phyloP scores from a whole-genome alignment of 2,113 vertebrate genomes.

The Pelmatolapia mariae region DNA sequence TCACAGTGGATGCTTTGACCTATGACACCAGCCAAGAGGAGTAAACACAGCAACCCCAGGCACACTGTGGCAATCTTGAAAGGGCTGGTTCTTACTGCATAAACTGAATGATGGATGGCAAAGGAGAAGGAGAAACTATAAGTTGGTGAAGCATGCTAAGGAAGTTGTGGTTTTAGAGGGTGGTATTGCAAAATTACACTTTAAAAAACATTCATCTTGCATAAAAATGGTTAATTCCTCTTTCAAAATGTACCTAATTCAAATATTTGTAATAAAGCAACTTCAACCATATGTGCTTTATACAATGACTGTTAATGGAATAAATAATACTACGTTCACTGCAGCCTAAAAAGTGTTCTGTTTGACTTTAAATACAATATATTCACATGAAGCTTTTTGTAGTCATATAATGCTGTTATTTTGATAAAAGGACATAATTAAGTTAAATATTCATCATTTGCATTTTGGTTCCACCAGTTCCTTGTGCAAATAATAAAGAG shows the following conservation, averaged over 20 bases:
- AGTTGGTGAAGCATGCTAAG: not conserved
- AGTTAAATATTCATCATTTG: not conserved
- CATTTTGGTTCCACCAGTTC: not conserved
- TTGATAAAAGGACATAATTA: not conserved
- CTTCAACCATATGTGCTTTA: not conserved
- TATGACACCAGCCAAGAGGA: slow-evolving; percentile 43
- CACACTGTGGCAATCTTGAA: slow-evolving; percentile 20
- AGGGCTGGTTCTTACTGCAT: slow-evolving; percentile 30
- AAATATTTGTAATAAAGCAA: not conserved
- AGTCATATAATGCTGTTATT: not conserved
- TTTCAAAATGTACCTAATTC: not conserved
- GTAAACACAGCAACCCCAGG: slow-evolving; percentile 37
- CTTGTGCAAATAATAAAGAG: not conserved
- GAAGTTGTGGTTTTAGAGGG: not conserved
- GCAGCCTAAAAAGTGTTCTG: not conserved
- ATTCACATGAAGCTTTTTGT: not conserved
- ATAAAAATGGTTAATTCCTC: not conserved
- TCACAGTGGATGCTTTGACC: slow-evolving; percentile 49
- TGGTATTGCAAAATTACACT: not conserved
- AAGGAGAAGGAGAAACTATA: not conserved
- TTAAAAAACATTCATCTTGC: not conserved
- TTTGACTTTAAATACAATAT: not conserved
- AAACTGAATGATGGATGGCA: not conserved
- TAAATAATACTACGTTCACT: accelerated
- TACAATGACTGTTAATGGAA: not conserved